Evolutionary conservation across 2,888 invertebrate species (phyloP).

Genomic region (Stenichneumon culpator): DNA sequence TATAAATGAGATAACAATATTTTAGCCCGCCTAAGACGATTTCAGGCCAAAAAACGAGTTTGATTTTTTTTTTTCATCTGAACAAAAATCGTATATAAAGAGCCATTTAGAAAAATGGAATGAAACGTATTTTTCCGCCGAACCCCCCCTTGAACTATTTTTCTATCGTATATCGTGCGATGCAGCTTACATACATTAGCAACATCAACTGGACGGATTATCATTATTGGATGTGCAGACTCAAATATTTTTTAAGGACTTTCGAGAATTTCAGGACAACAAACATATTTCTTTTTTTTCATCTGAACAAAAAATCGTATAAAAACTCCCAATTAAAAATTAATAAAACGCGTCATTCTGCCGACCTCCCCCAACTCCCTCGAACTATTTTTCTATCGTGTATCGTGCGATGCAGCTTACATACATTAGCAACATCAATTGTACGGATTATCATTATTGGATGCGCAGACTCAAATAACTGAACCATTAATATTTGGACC

Average conservation of each 20-base stretch:
- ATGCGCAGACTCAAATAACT: background rate
- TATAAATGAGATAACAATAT: constrained; percentile 13
- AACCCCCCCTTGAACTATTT: background rate
- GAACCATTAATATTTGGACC: background rate
- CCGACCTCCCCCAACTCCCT: background rate
- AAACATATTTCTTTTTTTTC: no score
- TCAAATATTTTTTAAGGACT: no score
- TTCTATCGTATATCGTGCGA: background rate
- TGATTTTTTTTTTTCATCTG: no score
- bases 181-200: background rate
- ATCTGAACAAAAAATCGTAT: no score
- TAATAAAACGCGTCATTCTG: background rate
- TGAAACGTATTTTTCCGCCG: background rate
- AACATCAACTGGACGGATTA: constrained; percentile 9
- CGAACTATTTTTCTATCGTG: constrained; percentile 1
- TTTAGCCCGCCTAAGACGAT: constrained; percentile 5
- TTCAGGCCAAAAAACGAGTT: no score
- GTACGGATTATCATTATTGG: background rate
- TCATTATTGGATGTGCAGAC: background rate
- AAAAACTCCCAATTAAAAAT: no score
- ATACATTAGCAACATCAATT: constrained; percentile 14
- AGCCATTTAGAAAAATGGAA: no score
- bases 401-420: background rate
- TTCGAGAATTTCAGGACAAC: no score
- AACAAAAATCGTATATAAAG: no score